These are phyloP conservation scores for Bufo gargarizans DNA, from an alignment of 2,113 vertebrate genomes.

Conservation along the genomic window DNA sequence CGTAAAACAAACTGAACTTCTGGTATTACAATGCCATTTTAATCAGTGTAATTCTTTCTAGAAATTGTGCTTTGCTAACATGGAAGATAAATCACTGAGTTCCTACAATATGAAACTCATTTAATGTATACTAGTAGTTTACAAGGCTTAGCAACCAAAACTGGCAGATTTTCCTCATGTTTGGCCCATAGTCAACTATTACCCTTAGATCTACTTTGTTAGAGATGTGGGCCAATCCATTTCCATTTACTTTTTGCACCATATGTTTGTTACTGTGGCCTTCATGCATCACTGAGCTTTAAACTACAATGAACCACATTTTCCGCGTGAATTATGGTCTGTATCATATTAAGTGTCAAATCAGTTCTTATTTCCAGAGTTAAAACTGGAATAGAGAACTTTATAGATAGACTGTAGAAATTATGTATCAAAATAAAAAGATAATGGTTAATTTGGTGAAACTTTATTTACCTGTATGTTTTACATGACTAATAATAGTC, in stretches of 20 bases:
- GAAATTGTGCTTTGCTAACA: slow-evolving; percentile 8
- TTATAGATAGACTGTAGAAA: slow-evolving; percentile 4
- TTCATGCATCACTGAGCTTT: slow-evolving; percentile 42
- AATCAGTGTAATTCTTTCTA: not conserved
- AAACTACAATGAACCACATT: slow-evolving; percentile 50
- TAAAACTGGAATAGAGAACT: not conserved
- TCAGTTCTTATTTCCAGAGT: not conserved
- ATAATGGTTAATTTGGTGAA: slow-evolving; percentile 4
- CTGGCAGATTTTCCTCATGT: slow-evolving; percentile 22
- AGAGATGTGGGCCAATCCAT: slow-evolving; percentile 45
- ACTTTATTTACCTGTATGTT: not conserved
- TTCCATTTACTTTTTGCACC: slow-evolving; percentile 43
- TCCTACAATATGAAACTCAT: slow-evolving; percentile 41
- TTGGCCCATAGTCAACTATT: slow-evolving; percentile 46
- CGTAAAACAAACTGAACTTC: not conserved
- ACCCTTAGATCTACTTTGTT: slow-evolving; percentile 48
- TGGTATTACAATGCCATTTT: slow-evolving; percentile 1
- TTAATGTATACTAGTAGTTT: slow-evolving; percentile 14
- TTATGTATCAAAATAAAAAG: slow-evolving; percentile 1
- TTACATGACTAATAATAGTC: not conserved
- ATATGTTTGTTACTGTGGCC: slow-evolving; percentile 50
- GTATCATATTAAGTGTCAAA: slow-evolving; percentile 38
- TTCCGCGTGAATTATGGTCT: slow-evolving; percentile 34
- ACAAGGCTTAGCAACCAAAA: slow-evolving; percentile 36
- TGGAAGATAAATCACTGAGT: slow-evolving; percentile 3